Evolutionary conservation across 92 coral and sea anemone species (phyloP).

Genomic region (Hydrozoanthus gracilis): DNA sequence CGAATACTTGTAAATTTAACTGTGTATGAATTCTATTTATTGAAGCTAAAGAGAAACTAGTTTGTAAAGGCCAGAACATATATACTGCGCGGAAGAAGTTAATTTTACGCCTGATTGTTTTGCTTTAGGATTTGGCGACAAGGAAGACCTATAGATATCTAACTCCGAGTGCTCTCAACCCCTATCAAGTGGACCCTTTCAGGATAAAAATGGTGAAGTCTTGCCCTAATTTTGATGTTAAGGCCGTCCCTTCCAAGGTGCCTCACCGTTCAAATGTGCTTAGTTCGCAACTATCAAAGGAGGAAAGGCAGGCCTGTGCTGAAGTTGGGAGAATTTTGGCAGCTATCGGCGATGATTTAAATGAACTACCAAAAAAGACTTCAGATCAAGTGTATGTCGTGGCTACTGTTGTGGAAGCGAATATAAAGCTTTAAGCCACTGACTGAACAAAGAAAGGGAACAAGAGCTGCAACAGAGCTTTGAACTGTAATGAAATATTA

Average conservation of each 20-base stretch:
- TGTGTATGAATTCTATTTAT: background rate
- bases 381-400: background rate
- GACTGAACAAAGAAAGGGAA: conserved; percentile 20
- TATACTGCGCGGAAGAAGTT: conserved; percentile 1
- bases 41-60: background rate
- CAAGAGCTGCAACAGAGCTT: conserved; percentile 1
- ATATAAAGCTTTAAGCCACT: conserved; percentile 11
- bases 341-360: conserved; percentile 80
- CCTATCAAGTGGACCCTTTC: no score
- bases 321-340: conserved; percentile 86
- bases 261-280: background rate
- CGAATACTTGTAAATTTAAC: background rate
- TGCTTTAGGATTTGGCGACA: conserved; percentile 11
- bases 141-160: no score
- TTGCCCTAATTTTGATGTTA: conserved; percentile 23
- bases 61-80: background rate
- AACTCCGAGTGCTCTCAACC: no score
- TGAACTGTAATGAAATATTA: background rate
- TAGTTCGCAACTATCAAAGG: conserved; percentile 51
- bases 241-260: background rate
- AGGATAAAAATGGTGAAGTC: conserved; percentile 11
- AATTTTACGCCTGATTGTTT: conserved; percentile 23
- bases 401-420: conserved; percentile 17
- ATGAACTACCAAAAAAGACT: conserved; percentile 37
- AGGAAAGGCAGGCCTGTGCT: conserved; percentile 64